These are phyloP conservation scores for Cataglyphis hispanica DNA, from an alignment of 1,140 invertebrate genomes.

Conservation along the genomic window DNA sequence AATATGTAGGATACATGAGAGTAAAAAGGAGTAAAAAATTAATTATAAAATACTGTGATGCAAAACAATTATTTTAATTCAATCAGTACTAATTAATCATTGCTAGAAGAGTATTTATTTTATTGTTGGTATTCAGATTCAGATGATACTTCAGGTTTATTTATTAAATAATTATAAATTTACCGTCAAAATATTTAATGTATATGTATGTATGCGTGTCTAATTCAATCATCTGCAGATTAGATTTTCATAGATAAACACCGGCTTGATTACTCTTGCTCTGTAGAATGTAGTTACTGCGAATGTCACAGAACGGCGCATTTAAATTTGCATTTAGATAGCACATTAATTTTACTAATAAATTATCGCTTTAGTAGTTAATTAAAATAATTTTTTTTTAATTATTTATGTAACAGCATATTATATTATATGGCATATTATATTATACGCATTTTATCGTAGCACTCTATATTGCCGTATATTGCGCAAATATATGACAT, in stretches of 20 bases:
- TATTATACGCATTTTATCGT: too few species aligned
- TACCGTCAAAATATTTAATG: neutral
- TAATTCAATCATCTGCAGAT: conserved; percentile 1
- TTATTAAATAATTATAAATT: neutral
- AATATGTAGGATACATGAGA: neutral
- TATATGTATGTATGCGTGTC: neutral
- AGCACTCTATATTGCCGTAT: too few species aligned
- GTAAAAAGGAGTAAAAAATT: neutral
- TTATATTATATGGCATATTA: neutral
- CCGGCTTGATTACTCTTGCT: neutral
- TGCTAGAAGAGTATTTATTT: neutral
- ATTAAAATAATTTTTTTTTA: neutral
- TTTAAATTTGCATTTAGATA: neutral
- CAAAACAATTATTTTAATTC: neutral
- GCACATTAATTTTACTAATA: neutral
- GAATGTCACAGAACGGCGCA: neutral
- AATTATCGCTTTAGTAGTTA: neutral
- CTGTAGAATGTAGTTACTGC: neutral
- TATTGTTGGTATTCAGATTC: too few species aligned
- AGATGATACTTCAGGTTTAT: neutral
- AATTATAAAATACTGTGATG: neutral
- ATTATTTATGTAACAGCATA: neutral
- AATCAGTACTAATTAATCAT: neutral
- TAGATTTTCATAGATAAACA: neutral
- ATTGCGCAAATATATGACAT: too few species aligned